Conservation (phyloP, 1,140 invertebrate species). For the fruit fly (Drosophila melanogaster) region Release_6_plus_ISO1_MT NT_033779.5:17306001-17306500, state of each 20-base stretch:
- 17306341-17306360: not conserved
- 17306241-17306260: constrained; percentile 1
- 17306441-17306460: not conserved
- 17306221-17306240: constrained; percentile 1
- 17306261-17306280: not conserved
- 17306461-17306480: not conserved
- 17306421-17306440: not conserved
- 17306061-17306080: constrained; percentile 63
- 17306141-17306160: constrained; percentile 66
- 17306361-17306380: too few species aligned
- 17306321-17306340: not conserved
- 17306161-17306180: constrained; percentile 8
- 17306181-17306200: constrained; percentile 44
- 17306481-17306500: not conserved
- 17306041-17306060: not conserved
- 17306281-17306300: not conserved
- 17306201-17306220: not conserved
- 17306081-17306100: constrained; percentile 60
- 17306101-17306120: constrained; percentile 78
- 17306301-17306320: not conserved
- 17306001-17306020: constrained; percentile 6
- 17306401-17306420: not conserved
- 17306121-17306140: constrained; percentile 61
- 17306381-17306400: not conserved
- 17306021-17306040: too few species aligned